A percentile compares a stretch with the other conserved stretches of the same genome.
Evolutionary conservation across 2,113 vertebrate species (phyloP).

Genomic region (Centropus bengalensis): DNA sequence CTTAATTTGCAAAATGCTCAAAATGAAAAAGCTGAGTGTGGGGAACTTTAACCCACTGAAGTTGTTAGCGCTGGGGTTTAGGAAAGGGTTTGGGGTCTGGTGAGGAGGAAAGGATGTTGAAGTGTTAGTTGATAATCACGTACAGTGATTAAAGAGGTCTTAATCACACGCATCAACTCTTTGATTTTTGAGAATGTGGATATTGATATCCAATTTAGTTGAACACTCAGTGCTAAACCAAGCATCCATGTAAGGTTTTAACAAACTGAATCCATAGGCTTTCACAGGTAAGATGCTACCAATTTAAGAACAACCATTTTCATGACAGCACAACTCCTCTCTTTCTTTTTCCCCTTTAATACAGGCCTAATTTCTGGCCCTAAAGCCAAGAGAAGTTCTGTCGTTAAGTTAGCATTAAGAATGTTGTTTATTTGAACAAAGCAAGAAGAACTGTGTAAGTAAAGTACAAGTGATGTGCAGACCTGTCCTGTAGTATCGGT

Average conservation of each 20-base stretch:
- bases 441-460: slow-evolving; percentile 6
- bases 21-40: not conserved
- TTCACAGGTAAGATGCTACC: not conserved
- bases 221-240: not conserved
- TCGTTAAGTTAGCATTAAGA: not conserved
- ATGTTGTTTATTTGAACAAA: slow-evolving; percentile 32
- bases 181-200: not conserved
- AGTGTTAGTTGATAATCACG: not conserved
- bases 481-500: not conserved
- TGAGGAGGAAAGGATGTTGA: not conserved
- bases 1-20: not conserved
- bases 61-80: not conserved
- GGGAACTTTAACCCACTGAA: not conserved
- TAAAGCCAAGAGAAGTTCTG: not conserved
- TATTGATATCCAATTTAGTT: not conserved
- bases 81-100: not conserved
- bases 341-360: not conserved
- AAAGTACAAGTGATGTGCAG: not conserved
- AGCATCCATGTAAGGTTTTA: not conserved
- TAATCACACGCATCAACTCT: not conserved
- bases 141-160: not conserved
- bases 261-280: not conserved
- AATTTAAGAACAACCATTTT: not conserved
- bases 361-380: not conserved
- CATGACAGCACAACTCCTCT: not conserved